Conservation (phyloP, 2,113 vertebrate species). For the Seriola rivoliana region DNA sequence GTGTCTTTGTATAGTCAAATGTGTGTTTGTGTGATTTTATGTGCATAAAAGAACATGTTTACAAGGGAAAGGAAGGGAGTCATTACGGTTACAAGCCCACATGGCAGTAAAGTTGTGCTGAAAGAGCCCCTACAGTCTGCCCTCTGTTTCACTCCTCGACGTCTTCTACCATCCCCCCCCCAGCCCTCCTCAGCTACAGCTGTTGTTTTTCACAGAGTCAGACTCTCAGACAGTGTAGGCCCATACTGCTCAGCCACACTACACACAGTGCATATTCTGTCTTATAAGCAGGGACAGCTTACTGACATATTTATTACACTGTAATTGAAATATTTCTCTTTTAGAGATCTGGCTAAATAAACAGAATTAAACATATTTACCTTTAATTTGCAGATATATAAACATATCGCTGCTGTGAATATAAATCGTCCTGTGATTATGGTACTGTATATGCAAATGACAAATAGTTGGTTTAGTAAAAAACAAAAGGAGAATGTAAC, state of each 20-base stretch:
- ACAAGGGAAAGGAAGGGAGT: background rate
- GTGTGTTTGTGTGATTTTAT: conserved; percentile 12
- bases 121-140: conserved; percentile 9
- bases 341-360: background rate
- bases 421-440: background rate
- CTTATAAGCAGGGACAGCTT: background rate
- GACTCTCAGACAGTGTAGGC: conserved; percentile 10
- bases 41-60: conserved; percentile 4
- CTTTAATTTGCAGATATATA: background rate
- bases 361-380: background rate
- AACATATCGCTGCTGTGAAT: background rate
- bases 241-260: conserved; percentile 5
- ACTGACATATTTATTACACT: conserved; percentile 1
- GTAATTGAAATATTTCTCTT: background rate
- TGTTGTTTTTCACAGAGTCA: conserved; percentile 75
- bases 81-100: background rate
- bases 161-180: conserved; percentile 18
- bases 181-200: conserved; percentile 61
- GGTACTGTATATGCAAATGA: background rate
- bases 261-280: background rate
- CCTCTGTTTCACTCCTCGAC: conserved; percentile 19
- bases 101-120: conserved; percentile 21
- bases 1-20: background rate
- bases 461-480: background rate
- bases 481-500: background rate